A percentile compares a stretch with the other conserved stretches of the same genome.
Evolutionary conservation across 37 sponge, comb jelly and placozoan species (phyloP).

Genomic region (Oscarella lobularis): DNA sequence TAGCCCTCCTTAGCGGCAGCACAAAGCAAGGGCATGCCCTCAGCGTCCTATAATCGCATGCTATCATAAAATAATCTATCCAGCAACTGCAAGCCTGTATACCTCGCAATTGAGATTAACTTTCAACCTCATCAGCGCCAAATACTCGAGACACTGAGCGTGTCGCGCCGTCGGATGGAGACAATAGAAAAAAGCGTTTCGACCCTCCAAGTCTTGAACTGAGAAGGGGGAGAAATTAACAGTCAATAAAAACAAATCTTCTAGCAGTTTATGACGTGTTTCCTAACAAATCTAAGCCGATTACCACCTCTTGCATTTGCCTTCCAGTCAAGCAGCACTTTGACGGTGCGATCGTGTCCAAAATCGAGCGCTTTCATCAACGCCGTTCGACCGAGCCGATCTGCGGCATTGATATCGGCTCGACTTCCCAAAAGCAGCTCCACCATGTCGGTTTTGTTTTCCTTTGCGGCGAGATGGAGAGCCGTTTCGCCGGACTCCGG

Average conservation of each 20-base stretch:
- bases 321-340: constrained; percentile 57
- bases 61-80: too few species aligned
- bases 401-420: constrained; percentile 24
- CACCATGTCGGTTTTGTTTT: constrained; percentile 46
- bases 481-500: constrained; percentile 59
- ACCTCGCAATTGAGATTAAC: too few species aligned
- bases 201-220: constrained; percentile 48
- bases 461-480: constrained; percentile 63
- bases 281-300: too few species aligned
- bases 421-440: constrained; percentile 51
- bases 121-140: too few species aligned
- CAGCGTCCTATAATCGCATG: constrained; percentile 5
- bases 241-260: too few species aligned
- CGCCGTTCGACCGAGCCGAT: constrained; percentile 47
- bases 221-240: too few species aligned
- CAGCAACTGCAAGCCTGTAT: too few species aligned
- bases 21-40: constrained; percentile 58
- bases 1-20: constrained; percentile 47
- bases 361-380: constrained; percentile 72
- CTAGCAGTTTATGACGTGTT: too few species aligned
- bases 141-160: constrained; percentile 50
- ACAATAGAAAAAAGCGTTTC: constrained; percentile 61
- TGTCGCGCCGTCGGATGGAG: constrained; percentile 69
- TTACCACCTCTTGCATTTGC: too few species aligned
- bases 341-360: constrained; percentile 74